Evolutionary conservation across 2,888 invertebrate genomes (phyloP).

Genomic region (Chaetogeoica ovagalla): DNA sequence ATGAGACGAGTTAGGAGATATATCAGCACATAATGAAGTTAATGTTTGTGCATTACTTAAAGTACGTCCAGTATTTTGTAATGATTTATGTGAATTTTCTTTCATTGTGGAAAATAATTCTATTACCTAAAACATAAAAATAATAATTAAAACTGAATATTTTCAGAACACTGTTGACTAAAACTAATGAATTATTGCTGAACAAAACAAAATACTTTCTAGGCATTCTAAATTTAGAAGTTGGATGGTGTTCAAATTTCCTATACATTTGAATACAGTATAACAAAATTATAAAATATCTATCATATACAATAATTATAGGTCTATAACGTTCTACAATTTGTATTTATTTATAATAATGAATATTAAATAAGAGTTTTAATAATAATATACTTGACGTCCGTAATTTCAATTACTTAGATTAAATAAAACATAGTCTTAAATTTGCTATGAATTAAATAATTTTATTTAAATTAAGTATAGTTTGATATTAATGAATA

Average conservation of each 20-base stretch:
- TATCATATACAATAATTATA: slow-evolving; percentile 7
- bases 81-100: slow-evolving; percentile 59
- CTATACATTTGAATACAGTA: slow-evolving; percentile 28
- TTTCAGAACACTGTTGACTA: slow-evolving; percentile 35
- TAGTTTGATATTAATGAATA: not conserved
- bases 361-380: no score
- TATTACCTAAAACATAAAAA: slow-evolving; percentile 67
- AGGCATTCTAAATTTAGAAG: slow-evolving; percentile 46
- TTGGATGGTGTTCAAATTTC: slow-evolving; percentile 47
- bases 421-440: not conserved
- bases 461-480: not conserved
- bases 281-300: slow-evolving; percentile 13
- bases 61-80: slow-evolving; percentile 58
- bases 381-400: no score
- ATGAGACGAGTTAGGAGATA: slow-evolving; percentile 83
- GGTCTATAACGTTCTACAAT: not conserved
- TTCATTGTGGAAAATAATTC: slow-evolving; percentile 75
- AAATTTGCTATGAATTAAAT: not conserved
- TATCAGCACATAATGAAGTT: slow-evolving; percentile 75
- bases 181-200: slow-evolving; percentile 46
- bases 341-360: no score
- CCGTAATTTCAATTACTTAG: no score
- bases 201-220: slow-evolving; percentile 51
- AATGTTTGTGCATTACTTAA: slow-evolving; percentile 65
- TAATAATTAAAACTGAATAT: slow-evolving; percentile 11